A percentile compares a stretch with the other conserved stretches of the same genome.
Conservation (phyloP, 2,113 vertebrate species). For the Mormyrus iriodes region DNA sequence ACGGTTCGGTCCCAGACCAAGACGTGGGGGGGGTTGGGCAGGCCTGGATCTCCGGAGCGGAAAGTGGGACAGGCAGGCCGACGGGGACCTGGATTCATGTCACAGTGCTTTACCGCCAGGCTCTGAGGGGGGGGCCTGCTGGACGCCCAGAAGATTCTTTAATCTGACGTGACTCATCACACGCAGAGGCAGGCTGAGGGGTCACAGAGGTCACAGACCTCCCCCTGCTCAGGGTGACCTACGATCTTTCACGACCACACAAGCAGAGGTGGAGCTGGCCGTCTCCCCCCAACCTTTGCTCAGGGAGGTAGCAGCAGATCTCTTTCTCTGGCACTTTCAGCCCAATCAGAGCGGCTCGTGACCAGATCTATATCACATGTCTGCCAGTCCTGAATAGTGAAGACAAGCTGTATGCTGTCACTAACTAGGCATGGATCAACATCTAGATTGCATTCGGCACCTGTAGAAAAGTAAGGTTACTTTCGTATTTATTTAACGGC, state of each 20-base stretch:
- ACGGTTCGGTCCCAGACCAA: not conserved
- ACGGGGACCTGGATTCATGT: not conserved
- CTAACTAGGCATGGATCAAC: not conserved
- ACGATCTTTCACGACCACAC: not conserved
- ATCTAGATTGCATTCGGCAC: not conserved
- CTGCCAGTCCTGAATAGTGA: not conserved
- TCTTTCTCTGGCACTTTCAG: not conserved
- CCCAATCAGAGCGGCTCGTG: not conserved
- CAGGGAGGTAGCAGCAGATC: not conserved
- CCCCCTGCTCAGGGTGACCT: not conserved
- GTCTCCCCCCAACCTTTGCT: no score
- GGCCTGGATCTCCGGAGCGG: not conserved
- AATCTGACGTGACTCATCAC: not conserved
- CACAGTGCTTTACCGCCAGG: not conserved
- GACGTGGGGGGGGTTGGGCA: not conserved
- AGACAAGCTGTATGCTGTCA: not conserved
- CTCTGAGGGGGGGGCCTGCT: not conserved
- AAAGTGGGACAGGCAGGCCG: not conserved
- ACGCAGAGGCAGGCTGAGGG: not conserved
- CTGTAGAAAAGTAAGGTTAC: not conserved
- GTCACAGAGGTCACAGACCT: not conserved
- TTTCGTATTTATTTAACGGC: not conserved
- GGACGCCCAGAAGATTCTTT: not conserved
- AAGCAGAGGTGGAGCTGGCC: not conserved
- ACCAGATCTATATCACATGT: not conserved